Conservation (phyloP, 2,797 vertebrate species). For the Sebastes minor region DNA sequence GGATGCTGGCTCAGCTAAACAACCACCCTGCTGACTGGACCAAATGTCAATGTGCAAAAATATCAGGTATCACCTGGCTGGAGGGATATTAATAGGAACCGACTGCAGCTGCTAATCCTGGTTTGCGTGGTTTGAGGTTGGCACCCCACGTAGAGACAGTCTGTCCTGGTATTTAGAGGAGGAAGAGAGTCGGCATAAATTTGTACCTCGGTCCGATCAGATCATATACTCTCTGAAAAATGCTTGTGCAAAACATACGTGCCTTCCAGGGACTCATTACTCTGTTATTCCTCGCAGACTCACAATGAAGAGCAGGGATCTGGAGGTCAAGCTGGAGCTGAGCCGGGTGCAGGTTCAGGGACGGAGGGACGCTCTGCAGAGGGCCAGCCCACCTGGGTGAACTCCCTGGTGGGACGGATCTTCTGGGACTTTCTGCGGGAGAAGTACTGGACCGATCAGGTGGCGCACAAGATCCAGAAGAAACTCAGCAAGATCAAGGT, state of each 20-base stretch:
- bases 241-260: background rate
- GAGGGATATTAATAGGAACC: conserved; percentile 24
- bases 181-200: background rate
- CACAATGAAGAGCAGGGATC: conserved; percentile 51
- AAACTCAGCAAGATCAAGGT: conserved; percentile 91
- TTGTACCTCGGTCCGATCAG: background rate
- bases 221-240: background rate
- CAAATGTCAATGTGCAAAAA: conserved; percentile 34
- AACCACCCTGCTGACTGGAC: conserved; percentile 31
- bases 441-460: conserved; percentile 88
- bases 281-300: conserved; percentile 35
- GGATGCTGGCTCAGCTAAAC: conserved; percentile 37
- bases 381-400: conserved; percentile 80
- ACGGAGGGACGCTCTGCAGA: conserved; percentile 35
- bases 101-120: conserved; percentile 20
- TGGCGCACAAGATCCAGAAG: conserved; percentile 90
- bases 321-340: conserved; percentile 39
- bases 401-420: conserved; percentile 86
- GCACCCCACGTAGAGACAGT: background rate
- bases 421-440: conserved; percentile 91
- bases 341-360: conserved; percentile 16
- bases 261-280: background rate
- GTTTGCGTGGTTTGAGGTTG: background rate
- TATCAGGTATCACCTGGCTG: conserved; percentile 44
- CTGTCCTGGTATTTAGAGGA: background rate